Evolutionary conservation across 2,888 invertebrate species (phyloP).

Genomic region (Cetonia aurata): DNA sequence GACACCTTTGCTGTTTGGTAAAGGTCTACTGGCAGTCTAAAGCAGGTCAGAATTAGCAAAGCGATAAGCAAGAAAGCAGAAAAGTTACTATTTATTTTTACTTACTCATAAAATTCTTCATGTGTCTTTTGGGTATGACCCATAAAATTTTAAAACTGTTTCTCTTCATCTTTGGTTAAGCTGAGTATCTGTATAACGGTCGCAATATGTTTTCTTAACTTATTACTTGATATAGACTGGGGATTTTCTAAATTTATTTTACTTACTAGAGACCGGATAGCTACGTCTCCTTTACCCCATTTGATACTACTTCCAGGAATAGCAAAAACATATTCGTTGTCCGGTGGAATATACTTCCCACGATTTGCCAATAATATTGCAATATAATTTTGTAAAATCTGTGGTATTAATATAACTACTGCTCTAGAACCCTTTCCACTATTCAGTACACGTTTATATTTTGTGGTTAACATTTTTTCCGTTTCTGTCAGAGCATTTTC

Average conservation of each 20-base stretch:
- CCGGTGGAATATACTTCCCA: constrained; percentile 51
- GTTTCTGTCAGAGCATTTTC: too few species aligned
- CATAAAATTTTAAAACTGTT: too few species aligned
- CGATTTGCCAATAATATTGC: constrained; percentile 51
- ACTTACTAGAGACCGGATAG: constrained; percentile 51
- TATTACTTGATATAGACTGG: constrained; percentile 52
- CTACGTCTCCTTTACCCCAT: constrained; percentile 56
- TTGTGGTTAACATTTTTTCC: too few species aligned
- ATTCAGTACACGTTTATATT: constrained; percentile 54
- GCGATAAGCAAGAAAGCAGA: too few species aligned
- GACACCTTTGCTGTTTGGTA: too few species aligned
- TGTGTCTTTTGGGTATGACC: too few species aligned
- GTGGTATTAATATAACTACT: constrained; percentile 55
- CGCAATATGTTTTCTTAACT: constrained; percentile 55
- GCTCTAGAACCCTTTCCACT: constrained; percentile 55
- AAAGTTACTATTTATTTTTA: too few species aligned
- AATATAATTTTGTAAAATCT: constrained; percentile 51
- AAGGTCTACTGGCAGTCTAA: too few species aligned
- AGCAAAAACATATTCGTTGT: constrained; percentile 57
- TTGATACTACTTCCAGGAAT: constrained; percentile 51
- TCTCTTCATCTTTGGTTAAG: constrained; percentile 47
- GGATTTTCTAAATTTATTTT: constrained; percentile 52
- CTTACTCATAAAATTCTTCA: too few species aligned
- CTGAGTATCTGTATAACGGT: constrained; percentile 54
- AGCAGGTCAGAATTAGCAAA: too few species aligned